Evolutionary conservation across 2,888 invertebrate genomes (phyloP), one percentile per base, ranked within the genome.

Genomic region (Calliopum simillimum): DNA sequence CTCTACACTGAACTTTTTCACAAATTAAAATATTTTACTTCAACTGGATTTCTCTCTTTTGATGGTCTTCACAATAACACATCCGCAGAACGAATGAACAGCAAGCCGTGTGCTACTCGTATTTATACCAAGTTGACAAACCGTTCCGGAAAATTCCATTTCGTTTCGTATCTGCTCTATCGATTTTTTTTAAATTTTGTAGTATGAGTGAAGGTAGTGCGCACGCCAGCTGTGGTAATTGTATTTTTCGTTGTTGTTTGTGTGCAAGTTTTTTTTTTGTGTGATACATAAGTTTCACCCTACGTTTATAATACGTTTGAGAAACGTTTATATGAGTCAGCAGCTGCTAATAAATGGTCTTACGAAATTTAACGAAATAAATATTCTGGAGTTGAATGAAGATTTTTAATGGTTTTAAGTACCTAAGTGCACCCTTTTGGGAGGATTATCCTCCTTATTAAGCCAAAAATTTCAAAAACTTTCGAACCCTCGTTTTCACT

Each of bases 131-230:
- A 19, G 33, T 12, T 41, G 16, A 1, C 43, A 14, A 19, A 43
- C 6, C 19, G 59, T 67, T 67, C 67, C 58, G 16, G 67, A 67
- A 59, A 49, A 67, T 59, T 67, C 59, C 49, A 41, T 47, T 19
- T 56, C 16, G 47, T 58, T 66, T 21, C 66, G 6, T 43, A 21
- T 41, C 53, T 8, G 61, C 61, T 51, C 41, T 65, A n/a, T 47
- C 19, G 21, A 67, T 67, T 67, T 58, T 33, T 23, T n/a, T 49
- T n/a, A n/a, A 16, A 21, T 64, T 33, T 33, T 33, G 8, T 33
- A 8, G 33, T 33, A 33, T 33, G 8, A 1, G 33, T 8, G 33
- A 33, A 4, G 33, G 33, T 5, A 33, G 33, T 8, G 33, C 33
- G 33, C 5, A 8, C 33, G 33, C 5, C 33, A 8, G 53, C 23